Percentiles rank a stretch among this genome's conserved stretches.
phyloP scores from a whole-genome alignment of 2,113 vertebrate species.

The Ariopsis seemanni region DNA sequence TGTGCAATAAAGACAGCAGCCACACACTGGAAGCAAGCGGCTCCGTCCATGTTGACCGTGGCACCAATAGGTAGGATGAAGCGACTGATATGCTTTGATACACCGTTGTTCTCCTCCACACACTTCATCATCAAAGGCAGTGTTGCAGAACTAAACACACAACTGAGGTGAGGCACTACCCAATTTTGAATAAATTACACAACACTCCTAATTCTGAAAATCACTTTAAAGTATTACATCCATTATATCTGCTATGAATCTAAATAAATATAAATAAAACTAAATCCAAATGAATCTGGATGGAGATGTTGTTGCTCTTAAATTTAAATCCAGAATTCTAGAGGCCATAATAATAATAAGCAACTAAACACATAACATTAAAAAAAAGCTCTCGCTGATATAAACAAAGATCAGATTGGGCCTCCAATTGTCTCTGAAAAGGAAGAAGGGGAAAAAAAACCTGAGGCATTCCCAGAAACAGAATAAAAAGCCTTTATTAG shows the following conservation, averaged over 20 bases:
- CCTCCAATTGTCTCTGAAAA: too few species aligned
- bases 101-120: conserved; percentile 85
- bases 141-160: conserved; percentile 78
- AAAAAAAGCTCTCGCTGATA: background rate
- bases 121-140: conserved; percentile 91
- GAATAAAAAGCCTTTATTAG: too few species aligned
- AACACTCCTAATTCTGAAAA: background rate
- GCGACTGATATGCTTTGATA: conserved; percentile 86
- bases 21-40: conserved; percentile 88
- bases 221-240: background rate
- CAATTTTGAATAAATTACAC: background rate
- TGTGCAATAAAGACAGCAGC: conserved; percentile 89
- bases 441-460: too few species aligned
- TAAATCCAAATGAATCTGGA: background rate
- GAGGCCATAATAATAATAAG: too few species aligned
- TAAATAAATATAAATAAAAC: background rate
- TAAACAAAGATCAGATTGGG: background rate
- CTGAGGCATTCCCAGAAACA: too few species aligned
- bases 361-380: background rate
- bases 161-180: background rate
- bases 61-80: conserved; percentile 91
- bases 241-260: too few species aligned
- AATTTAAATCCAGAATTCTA: background rate
- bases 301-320: too few species aligned
- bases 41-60: conserved; percentile 92